These are phyloP conservation scores for Lepidotrigona ventralis DNA, from an alignment of 1,140 invertebrate genomes.

Conservation along the genomic window DNA sequence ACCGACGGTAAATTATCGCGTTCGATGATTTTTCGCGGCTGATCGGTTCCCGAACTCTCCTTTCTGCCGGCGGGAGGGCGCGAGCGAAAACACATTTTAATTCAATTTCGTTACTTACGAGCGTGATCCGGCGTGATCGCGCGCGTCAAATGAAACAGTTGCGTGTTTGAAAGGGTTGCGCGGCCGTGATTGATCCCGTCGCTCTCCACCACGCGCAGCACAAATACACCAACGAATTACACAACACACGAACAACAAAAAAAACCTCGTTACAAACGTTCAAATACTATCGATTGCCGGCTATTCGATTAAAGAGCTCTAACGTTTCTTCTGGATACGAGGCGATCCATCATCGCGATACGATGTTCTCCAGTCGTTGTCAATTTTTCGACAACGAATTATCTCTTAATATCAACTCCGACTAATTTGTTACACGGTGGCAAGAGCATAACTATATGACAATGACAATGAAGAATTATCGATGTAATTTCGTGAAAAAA, in stretches of 20 bases:
- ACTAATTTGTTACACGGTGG: no score
- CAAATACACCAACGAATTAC: conserved; percentile 12
- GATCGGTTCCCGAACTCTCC: no score
- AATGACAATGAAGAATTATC: no score
- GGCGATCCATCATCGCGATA: conserved; percentile 1
- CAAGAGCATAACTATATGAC: no score
- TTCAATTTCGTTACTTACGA: neutral
- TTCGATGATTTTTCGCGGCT: no score
- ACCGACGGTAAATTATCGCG: no score
- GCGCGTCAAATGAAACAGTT: neutral
- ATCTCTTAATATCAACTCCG: no score
- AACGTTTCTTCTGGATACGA: conserved; percentile 15
- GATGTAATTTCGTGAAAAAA: no score
- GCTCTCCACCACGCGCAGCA: neutral
- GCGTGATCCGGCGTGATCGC: neutral
- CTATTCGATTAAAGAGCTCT: conserved; percentile 33
- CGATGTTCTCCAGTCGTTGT: no score
- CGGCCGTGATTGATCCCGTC: conserved; percentile 24
- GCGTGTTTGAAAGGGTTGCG: conserved; percentile 20
- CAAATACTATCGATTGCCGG: conserved; percentile 13
- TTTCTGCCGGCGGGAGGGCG: neutral
- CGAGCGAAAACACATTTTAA: neutral
- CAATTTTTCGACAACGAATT: no score
- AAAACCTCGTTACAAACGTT: conserved; percentile 35
- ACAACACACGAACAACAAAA: conserved; percentile 16